Evolutionary conservation across 2,113 vertebrate species (phyloP).

Genomic region (Ginglymostoma cirratum): DNA sequence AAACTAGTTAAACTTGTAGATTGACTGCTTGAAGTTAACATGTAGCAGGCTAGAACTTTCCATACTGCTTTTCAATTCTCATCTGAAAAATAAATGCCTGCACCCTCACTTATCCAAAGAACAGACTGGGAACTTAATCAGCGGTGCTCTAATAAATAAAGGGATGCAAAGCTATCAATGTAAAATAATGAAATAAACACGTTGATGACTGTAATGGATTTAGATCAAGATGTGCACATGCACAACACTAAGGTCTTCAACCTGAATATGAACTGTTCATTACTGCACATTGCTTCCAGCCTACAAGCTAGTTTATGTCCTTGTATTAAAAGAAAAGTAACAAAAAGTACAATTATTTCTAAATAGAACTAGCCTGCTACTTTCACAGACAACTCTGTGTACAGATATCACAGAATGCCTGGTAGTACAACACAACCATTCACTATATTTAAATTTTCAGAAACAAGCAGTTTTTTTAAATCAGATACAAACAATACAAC

Average conservation of each 20-base stretch:
- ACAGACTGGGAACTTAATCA: background rate
- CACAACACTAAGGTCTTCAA: background rate
- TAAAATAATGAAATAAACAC: background rate
- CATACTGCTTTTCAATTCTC: background rate
- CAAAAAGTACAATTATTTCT: background rate
- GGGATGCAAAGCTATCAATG: background rate
- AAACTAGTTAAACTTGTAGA: background rate
- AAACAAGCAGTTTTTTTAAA: background rate
- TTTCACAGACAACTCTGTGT: background rate
- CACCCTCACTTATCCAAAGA: background rate
- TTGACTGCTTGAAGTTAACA: slow-evolving; percentile 10
- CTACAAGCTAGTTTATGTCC: background rate
- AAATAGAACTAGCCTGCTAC: background rate
- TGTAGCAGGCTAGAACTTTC: background rate
- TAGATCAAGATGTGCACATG: background rate
- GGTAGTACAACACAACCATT: background rate
- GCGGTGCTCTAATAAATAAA: background rate
- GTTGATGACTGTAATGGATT: no score
- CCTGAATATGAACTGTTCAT: background rate
- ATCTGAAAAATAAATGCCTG: background rate
- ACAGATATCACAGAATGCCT: background rate
- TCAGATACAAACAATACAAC: background rate
- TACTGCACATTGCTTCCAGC: background rate
- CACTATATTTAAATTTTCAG: background rate
- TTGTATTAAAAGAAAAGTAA: background rate